Conservation (phyloP, 2,888 invertebrate genomes). For the Pelosia muscerda region DNA sequence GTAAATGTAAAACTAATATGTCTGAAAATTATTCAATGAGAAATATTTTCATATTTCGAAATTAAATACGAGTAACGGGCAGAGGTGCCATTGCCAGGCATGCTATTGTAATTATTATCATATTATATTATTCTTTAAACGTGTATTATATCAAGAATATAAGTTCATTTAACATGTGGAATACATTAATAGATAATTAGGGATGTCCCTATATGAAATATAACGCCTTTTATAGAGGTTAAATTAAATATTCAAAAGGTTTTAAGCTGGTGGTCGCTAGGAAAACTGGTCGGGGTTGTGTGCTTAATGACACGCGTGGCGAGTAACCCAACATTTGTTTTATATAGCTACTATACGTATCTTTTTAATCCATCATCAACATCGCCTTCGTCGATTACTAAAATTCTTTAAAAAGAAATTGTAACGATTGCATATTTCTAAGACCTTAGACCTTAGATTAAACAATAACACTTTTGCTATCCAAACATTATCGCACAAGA, state of each 20-base stretch:
- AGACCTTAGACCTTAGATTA: too few relatives aligned
- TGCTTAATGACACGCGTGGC: constrained; percentile 27
- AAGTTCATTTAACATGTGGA: constrained; percentile 32
- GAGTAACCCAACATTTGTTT: neutral
- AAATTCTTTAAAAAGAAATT: too few relatives aligned
- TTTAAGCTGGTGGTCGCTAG: constrained; percentile 45
- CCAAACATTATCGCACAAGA: neutral
- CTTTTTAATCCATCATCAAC: neutral
- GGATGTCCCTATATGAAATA: constrained; percentile 49
- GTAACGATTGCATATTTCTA: too few relatives aligned
- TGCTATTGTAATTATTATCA: too few relatives aligned
- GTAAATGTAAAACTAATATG: neutral
- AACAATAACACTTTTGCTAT: neutral
- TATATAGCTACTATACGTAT: neutral
- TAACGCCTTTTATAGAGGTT: constrained; percentile 49
- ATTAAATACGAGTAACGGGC: too few relatives aligned
- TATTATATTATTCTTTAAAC: neutral
- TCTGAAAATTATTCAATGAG: constrained; percentile 4
- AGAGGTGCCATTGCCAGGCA: too few relatives aligned
- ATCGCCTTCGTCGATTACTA: too few relatives aligned
- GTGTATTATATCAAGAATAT: neutral
- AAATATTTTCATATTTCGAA: too few relatives aligned
- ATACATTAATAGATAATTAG: constrained; percentile 55
- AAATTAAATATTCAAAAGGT: constrained; percentile 67
- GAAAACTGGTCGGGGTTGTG: constrained; percentile 29